Conservation (phyloP, 2,113 vertebrate genomes). For the Nansenia antarctica region DNA sequence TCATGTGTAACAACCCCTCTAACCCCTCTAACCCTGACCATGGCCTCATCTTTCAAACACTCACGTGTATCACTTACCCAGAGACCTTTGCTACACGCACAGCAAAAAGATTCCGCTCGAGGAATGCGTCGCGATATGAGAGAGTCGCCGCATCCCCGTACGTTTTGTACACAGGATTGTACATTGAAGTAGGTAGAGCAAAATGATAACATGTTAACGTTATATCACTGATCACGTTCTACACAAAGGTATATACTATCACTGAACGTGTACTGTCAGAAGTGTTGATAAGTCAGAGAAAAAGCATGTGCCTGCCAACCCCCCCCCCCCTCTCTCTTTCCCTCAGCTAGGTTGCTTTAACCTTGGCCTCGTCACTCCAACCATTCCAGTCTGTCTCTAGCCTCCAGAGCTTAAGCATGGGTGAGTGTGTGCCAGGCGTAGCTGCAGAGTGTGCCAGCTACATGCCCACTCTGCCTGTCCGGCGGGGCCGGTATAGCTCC, state of each 20-base stretch:
- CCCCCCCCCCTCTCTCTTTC: conserved; percentile 2
- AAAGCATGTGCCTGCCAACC: too few species aligned
- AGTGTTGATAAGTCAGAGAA: too few species aligned
- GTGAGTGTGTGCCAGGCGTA: conserved; percentile 61
- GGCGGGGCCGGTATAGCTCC: conserved; percentile 19
- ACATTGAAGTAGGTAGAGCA: neutral
- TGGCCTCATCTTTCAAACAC: conserved; percentile 8
- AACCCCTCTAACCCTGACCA: conserved; percentile 28
- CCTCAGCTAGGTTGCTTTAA: conserved; percentile 49
- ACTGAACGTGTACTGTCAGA: too few species aligned
- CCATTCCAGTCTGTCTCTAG: conserved; percentile 44
- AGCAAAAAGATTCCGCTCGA: neutral
- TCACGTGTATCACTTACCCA: neutral
- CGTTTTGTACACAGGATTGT: neutral
- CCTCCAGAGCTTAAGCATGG: conserved; percentile 51
- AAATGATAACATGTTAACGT: too few species aligned
- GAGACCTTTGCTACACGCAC: neutral
- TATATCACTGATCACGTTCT: too few species aligned
- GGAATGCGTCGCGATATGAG: neutral
- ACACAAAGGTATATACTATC: too few species aligned
- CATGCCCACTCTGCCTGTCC: conserved; percentile 37
- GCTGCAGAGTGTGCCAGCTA: conserved; percentile 54
- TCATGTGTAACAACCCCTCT: conserved; percentile 38
- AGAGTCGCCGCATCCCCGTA: neutral
- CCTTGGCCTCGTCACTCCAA: conserved; percentile 56